Evolutionary conservation across 2,113 vertebrate species (phyloP), one percentile per base, ranked within the genome.

Genomic region (Agelaius tricolor): DNA sequence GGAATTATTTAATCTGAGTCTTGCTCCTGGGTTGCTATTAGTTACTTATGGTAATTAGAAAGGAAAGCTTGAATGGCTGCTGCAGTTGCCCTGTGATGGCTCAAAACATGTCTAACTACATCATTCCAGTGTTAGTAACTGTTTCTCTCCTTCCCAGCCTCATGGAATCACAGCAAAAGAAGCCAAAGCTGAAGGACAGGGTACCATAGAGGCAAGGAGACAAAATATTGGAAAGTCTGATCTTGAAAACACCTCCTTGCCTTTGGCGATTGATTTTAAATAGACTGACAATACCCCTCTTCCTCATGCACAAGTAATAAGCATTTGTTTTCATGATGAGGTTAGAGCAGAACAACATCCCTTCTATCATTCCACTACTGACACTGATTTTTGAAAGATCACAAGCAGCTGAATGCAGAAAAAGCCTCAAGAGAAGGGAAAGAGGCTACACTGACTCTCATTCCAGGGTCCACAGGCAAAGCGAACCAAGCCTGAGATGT

Each of bases 1-100:
- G 52, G 43, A 94, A 75, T 86, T 67, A 88, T 92, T 94, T 94
- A 72, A 79, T 83, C 39, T 63, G 57, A 92, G 83, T 37, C 33
- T 88, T 95, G 57, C 83, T 88, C 11, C 52, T 49, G 71, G 71
- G 31, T 83, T 75, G 66, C 39, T 79, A 75, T 88, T 88, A 92
- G 79, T 85, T 88, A 83, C 54, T 72, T 79, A 68, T 3, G 18
- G 39, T 79, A 90, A 95, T 92, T 63, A 85, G 67, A 79, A 88
- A 83, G 61, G 58, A 85, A 94, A 75, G 39, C 39, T 67, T 76
- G 43, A 83, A 58, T 55, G 43, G 62, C 46, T 88, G 57, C 68
- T 86, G 67, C 39, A 75, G 52, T 46, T 71, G 41, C 24, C 73
- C n/a, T 35, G 59, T 39, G 65, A 47, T 61, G 46, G 63, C 52